Evolutionary conservation across 2,797 vertebrate genomes (phyloP), one percentile per base, ranked within the genome.

Genomic region (Coendou prehensilis): DNA sequence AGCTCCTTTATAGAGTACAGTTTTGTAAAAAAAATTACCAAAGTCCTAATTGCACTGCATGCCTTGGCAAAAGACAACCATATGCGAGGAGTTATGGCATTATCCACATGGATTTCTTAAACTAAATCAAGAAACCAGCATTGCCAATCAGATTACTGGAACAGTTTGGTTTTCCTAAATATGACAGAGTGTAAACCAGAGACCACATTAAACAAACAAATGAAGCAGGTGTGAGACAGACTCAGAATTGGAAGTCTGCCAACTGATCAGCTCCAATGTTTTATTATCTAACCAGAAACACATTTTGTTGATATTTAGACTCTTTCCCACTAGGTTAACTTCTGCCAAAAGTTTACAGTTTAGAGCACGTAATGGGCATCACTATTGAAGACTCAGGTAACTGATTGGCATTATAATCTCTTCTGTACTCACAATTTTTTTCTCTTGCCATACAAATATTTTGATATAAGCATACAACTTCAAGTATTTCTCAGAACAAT

Each of bases 281-380:
- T 98, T 98, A 98, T 98, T 98, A 98, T 98, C 98, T 98, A 98
- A 98, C 96, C 17, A 54, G 98, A 98, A 98, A 98, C 98, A 98
- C 97, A 98, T 98, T 98, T 98, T 98, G 98, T 97, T 98, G 98
- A 97, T 97, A 97, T 98, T 98, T 92, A 97, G 89, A 97, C 84
- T 97, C 97, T 97, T 59, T 97, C 97, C 98, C 98, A 83, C 61
- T 94, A 97, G 98, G 96, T 95, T 98, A 98, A 97, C 50, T 97
- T 97, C 93, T 98, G 98, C 98, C 98, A 98, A 54, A 67, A 97
- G 97, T 92, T 96, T 73, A 82, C 64, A 85, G 59, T 94, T 97
- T 94, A 95, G 64, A 54, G 76, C 92, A 50, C 45, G 82, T 87
- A 97, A 98, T 3, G 87, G 75, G 69, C 82, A 30, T 69, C 97